Evolutionary conservation across 2,113 vertebrate species (phyloP).

Genomic region (Otocyon megalotis): DNA sequence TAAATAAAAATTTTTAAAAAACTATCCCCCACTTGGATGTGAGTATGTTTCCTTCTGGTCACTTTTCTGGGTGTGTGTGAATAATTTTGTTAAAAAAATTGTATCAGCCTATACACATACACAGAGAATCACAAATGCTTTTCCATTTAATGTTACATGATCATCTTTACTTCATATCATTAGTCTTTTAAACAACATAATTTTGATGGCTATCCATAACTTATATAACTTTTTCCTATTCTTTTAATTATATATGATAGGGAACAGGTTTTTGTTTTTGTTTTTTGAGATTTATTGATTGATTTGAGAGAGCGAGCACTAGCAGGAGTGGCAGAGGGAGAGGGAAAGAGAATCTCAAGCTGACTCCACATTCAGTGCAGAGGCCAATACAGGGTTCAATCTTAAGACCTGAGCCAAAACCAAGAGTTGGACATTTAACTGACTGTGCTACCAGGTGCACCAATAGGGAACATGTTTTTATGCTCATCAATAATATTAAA

Average conservation of each 20-base stretch:
- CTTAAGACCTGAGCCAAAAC: background rate
- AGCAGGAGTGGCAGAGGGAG: background rate
- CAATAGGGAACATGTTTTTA: background rate
- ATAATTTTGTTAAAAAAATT: background rate
- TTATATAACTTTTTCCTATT: background rate
- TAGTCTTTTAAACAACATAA: background rate
- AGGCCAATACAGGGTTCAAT: background rate
- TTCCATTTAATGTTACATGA: background rate
- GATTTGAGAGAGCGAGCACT: background rate
- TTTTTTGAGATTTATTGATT: too few relatives aligned
- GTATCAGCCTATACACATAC: background rate
- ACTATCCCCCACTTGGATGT: background rate
- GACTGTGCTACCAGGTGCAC: background rate
- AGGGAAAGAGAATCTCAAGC: background rate
- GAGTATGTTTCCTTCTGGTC: background rate
- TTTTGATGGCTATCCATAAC: background rate
- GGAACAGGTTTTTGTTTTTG: background rate
- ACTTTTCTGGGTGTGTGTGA: background rate
- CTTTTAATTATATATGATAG: background rate
- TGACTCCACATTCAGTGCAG: background rate
- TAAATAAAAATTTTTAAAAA: too few relatives aligned
- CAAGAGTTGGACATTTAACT: background rate
- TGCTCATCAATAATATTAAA: background rate
- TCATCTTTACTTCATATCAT: background rate
- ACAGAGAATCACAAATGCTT: background rate